These are phyloP conservation scores for Baronia brevicornis DNA, from an alignment of 2,888 invertebrate species.

Conservation along the genomic window DNA sequence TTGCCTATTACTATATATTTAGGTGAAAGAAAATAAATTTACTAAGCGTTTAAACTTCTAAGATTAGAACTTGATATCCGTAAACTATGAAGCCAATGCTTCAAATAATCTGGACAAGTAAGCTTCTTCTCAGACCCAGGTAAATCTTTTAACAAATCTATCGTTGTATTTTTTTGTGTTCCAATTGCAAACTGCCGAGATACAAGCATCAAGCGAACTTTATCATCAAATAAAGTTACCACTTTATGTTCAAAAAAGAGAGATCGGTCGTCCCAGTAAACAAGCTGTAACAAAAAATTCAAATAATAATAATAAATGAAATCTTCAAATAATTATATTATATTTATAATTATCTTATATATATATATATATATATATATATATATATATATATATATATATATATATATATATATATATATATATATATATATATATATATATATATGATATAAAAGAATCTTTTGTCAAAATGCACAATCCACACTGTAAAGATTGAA, in stretches of 20 bases:
- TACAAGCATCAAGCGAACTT: constrained; percentile 70
- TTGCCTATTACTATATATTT: too few species aligned
- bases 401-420: too few species aligned
- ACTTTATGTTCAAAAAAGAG: constrained; percentile 91
- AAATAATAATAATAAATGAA: constrained; percentile 2
- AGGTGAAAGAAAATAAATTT: constrained; percentile 4
- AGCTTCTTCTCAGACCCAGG: constrained; percentile 30
- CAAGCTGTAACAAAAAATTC: constrained; percentile 72
- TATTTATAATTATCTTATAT: neutral
- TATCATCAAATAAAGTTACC: constrained; percentile 81
- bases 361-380: too few species aligned
- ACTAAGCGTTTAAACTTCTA: constrained; percentile 17
- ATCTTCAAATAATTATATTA: neutral
- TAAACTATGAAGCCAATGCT: constrained; percentile 48
- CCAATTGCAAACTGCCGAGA: constrained; percentile 58
- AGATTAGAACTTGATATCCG: constrained; percentile 39
- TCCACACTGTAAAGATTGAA: neutral
- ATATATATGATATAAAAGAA: too few species aligned
- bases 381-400: too few species aligned
- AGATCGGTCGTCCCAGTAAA: constrained; percentile 90
- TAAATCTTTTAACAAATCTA: constrained; percentile 32
- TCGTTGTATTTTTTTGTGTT: constrained; percentile 28
- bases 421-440: too few species aligned
- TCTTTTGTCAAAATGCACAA: neutral
- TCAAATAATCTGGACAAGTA: constrained; percentile 42